Evolutionary conservation across 2,797 vertebrate species (phyloP).

Genomic region (Steatocranus sp.): DNA sequence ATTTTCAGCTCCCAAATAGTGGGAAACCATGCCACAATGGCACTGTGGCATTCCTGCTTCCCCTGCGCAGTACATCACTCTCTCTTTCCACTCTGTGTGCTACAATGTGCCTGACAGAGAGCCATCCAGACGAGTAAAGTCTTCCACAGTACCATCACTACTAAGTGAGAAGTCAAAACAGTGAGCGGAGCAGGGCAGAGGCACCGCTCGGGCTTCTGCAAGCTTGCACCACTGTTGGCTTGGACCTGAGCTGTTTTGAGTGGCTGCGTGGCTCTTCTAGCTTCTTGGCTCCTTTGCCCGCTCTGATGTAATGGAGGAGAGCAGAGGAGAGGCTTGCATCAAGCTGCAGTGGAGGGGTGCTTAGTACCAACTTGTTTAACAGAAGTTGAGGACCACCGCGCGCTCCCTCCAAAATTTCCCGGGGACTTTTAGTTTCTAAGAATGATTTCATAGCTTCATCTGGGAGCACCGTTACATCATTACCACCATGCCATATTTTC

Average conservation of each 20-base stretch:
- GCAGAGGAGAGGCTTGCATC: background rate
- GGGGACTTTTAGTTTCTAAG: constrained; percentile 27
- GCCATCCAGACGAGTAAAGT: constrained; percentile 55
- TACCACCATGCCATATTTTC: constrained; percentile 19
- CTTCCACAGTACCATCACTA: constrained; percentile 48
- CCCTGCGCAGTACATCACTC: constrained; percentile 49
- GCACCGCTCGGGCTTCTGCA: constrained; percentile 38
- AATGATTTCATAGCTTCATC: constrained; percentile 50
- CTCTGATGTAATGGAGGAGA: constrained; percentile 69
- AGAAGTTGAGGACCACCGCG: constrained; percentile 46
- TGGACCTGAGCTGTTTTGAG: constrained; percentile 26
- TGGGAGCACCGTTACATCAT: constrained; percentile 48
- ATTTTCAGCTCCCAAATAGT: constrained; percentile 53
- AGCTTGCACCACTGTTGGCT: constrained; percentile 51
- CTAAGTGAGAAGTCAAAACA: constrained; percentile 56
- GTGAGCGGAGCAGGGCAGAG: constrained; percentile 26
- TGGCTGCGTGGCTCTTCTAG: constrained; percentile 35
- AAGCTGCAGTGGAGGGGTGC: constrained; percentile 9
- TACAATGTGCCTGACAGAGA: constrained; percentile 28
- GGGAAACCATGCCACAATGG: constrained; percentile 60
- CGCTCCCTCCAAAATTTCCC: background rate
- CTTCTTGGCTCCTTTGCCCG: constrained; percentile 43
- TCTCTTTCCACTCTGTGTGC: constrained; percentile 59
- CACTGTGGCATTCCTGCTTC: constrained; percentile 56
- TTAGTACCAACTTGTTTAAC: constrained; percentile 53